Conservation (phyloP, 2,888 invertebrate species). For the Drosophila stalkeri region DNA sequence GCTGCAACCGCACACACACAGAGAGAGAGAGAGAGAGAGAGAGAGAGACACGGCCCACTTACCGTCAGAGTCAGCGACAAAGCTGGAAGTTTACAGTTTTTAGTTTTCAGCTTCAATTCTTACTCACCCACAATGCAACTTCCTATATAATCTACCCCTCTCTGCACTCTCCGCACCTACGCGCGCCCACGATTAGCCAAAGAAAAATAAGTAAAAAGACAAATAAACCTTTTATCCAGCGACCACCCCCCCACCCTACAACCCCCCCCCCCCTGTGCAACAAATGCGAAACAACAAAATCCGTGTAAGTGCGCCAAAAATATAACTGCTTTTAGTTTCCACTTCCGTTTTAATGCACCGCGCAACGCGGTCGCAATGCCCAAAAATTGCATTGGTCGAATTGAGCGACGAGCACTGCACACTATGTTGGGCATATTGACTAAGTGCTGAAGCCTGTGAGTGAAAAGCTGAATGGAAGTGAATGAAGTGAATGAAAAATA, state of each 20-base stretch:
- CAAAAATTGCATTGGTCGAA: slow-evolving; percentile 35
- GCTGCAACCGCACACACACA: slow-evolving; percentile 32
- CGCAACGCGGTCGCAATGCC: slow-evolving; percentile 47
- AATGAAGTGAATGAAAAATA: background rate
- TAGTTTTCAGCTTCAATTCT: slow-evolving; percentile 23
- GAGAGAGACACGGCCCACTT: slow-evolving; percentile 20
- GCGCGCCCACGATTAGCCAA: slow-evolving; percentile 37
- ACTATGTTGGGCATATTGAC: slow-evolving; percentile 19
- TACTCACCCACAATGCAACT: background rate
- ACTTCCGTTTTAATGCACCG: slow-evolving; percentile 77
- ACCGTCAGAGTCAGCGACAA: slow-evolving; percentile 22
- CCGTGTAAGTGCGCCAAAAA: slow-evolving; percentile 66
- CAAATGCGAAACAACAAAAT: slow-evolving; percentile 21
- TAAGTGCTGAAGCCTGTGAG: background rate
- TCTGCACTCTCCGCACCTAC: background rate
- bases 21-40: slow-evolving; percentile 4
- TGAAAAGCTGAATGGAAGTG: background rate
- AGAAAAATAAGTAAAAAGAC: slow-evolving; percentile 44
- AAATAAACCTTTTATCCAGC: background rate
- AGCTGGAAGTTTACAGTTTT: slow-evolving; percentile 36
- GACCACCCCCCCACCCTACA: background rate
- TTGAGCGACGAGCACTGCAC: background rate
- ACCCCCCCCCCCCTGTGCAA: too few relatives aligned
- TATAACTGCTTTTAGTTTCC: slow-evolving; percentile 77
- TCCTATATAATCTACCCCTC: background rate